Evolutionary conservation across 1,140 invertebrate genomes (phyloP).

Genomic region (Metaphire vulgaris): DNA sequence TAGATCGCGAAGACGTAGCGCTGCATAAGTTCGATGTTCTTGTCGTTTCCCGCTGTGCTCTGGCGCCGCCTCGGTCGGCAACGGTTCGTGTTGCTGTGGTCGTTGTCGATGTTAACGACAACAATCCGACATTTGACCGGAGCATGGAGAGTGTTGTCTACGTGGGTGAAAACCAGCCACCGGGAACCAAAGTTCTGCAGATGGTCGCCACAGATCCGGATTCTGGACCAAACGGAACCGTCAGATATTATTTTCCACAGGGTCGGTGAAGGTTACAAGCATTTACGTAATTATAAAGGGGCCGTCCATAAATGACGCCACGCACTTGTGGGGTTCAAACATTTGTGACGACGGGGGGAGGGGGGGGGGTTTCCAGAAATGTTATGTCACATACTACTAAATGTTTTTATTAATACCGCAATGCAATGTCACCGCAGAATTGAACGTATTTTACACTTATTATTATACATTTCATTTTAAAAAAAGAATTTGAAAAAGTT

Average conservation of each 20-base stretch:
- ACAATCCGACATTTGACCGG: conserved; percentile 66
- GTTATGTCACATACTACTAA: no score
- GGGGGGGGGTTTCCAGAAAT: no score
- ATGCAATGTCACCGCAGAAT: no score
- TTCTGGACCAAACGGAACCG: conserved; percentile 41
- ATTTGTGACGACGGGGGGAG: no score
- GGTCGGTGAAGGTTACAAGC: conserved; percentile 4
- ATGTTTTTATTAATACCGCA: no score
- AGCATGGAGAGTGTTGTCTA: conserved; percentile 64
- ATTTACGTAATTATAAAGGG: not conserved
- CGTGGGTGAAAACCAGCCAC: conserved; percentile 63
- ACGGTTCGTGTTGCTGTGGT: conserved; percentile 64
- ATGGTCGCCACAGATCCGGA: conserved; percentile 94
- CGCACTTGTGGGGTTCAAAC: no score
- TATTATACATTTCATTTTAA: no score
- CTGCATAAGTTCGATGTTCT: conserved; percentile 74
- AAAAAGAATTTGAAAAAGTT: no score
- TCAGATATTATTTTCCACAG: conserved; percentile 34
- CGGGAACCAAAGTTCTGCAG: conserved; percentile 89
- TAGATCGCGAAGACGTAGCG: conserved; percentile 74
- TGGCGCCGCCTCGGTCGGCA: conserved; percentile 66
- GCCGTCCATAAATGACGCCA: not conserved
- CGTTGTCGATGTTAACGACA: conserved; percentile 84
- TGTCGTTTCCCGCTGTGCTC: conserved; percentile 74
- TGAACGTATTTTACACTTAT: no score